Base-by-base conservation (phyloP, 2,888 invertebrate genomes). In the Philereme vetulata region DNA sequence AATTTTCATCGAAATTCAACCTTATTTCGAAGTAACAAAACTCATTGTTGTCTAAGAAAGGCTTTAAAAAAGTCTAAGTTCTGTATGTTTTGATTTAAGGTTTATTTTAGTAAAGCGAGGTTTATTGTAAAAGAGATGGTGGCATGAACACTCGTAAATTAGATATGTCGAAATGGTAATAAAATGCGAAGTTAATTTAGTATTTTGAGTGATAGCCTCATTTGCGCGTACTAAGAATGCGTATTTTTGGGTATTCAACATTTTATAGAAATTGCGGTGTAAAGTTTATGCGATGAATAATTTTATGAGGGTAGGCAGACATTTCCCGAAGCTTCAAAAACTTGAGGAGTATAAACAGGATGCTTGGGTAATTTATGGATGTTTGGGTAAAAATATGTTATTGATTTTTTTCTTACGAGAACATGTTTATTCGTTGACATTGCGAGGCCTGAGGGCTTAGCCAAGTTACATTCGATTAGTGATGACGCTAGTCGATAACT, bases 151-250 rank as follows among this genome's bases (percentile, higher is more conserved):
- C 49, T 65, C 67, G 63, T 70, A 66, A 65, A 67, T 66, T 60
- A 62, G 62, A 66, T 63, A 67, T 70, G 69, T 67, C 69, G 66
- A 66, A 67, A 67, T 56, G 60, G 52, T 42, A 56, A 51, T 67
- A 67, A 66, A 69, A 65, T 51, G 61, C 53, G 60, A 62, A 47
- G 59, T 51, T 62, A 59, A 62, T 63, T 59, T 60, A 52, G 56
- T 49, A 52, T 45, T 50, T 56, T 52, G 62, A 64, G 54, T 60
- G 62, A 60, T 50, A 56, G 49, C 58, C 60, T 60, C 61, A 65
- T 64, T 62, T 56, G 54, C 48, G 47, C 53, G 64, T 67, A 63
- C 61, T 62, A 57, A 65, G 38, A 53, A 36, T 32, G 21, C 10
- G 9, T 50, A 42, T 36, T 56, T 47, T 50, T 33, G 38, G 10